Percentiles rank a stretch among this genome's conserved stretches.
phyloP scores from a whole-genome alignment of 2,797 vertebrate species.

The Delichon dasypus region DNA sequence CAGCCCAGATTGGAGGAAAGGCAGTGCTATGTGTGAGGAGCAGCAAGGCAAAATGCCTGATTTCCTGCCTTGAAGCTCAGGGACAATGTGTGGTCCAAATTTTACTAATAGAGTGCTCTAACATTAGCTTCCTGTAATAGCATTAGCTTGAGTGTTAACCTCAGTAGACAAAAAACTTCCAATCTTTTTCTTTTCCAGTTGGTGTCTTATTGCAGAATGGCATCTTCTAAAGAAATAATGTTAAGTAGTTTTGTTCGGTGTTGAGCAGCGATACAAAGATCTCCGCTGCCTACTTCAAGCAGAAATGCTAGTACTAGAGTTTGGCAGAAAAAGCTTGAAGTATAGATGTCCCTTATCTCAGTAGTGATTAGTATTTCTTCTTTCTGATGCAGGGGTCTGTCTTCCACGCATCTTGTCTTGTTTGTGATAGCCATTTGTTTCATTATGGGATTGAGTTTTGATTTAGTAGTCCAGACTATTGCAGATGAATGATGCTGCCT shows the following conservation, averaged over 20 bases:
- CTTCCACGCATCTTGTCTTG: background rate
- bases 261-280: background rate
- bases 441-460: background rate
- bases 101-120: background rate
- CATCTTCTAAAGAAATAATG: background rate
- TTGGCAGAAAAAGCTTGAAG: background rate
- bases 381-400: background rate
- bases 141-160: background rate
- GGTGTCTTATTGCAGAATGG: background rate
- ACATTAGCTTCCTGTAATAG: background rate
- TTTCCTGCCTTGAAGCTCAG: background rate
- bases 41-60: background rate
- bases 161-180: background rate
- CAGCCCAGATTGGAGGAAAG: background rate
- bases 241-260: background rate
- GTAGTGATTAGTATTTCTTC: background rate
- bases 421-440: background rate
- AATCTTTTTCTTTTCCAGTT: background rate
- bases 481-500: background rate
- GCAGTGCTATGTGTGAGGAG: background rate
- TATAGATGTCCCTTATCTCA: background rate
- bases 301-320: background rate
- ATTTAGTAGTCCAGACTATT: background rate
- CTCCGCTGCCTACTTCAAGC: background rate
- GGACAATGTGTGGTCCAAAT: accelerated